These are phyloP conservation scores for Apodemus speciosus DNA, from an alignment of 2,113 vertebrate genomes.

Conservation along the genomic window DNA sequence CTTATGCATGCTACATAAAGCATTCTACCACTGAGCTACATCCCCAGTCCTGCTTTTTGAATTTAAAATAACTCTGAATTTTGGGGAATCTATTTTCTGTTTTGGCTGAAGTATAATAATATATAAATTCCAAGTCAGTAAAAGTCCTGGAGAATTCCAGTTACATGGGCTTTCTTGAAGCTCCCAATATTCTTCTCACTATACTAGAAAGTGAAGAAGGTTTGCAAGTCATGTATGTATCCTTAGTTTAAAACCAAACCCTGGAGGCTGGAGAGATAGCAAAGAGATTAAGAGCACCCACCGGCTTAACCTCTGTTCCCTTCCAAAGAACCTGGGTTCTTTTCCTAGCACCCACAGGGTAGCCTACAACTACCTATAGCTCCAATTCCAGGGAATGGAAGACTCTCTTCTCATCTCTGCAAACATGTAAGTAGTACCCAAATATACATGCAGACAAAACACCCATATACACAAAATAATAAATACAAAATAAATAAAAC, in stretches of 20 bases:
- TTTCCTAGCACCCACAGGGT: background rate
- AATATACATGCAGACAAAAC: background rate
- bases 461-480: background rate
- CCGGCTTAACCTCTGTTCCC: background rate
- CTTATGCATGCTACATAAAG: background rate
- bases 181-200: background rate
- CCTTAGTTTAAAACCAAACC: background rate
- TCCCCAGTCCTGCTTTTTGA: background rate
- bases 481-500: background rate
- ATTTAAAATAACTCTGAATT: background rate
- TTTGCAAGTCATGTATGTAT: background rate
- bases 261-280: background rate
- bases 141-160: background rate
- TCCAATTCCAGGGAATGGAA: background rate
- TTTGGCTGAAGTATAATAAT: background rate
- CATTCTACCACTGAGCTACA: background rate
- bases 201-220: accelerated
- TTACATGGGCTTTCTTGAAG: accelerated
- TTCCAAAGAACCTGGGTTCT: background rate
- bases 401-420: background rate
- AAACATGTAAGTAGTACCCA: background rate
- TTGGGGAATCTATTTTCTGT: background rate
- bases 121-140: background rate
- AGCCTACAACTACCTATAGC: background rate
- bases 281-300: background rate